These are phyloP conservation scores for Teleogryllus occipitalis DNA, from an alignment of 1,140 invertebrate species.

Conservation along the genomic window DNA sequence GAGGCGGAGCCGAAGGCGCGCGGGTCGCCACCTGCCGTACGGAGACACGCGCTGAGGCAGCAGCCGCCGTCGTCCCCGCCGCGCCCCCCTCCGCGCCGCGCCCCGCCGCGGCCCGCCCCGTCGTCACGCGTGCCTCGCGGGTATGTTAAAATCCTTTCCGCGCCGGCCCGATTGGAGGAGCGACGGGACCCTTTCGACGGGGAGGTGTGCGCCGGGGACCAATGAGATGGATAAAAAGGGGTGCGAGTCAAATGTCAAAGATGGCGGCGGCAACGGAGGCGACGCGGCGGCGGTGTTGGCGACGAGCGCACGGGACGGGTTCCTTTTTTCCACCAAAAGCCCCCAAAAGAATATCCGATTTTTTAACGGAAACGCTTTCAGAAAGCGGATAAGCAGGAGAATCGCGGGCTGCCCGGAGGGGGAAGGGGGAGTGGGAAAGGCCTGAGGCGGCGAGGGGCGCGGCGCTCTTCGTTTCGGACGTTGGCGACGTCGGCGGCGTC, in stretches of 20 bases:
- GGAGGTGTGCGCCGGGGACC: not conserved
- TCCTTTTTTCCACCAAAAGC: not conserved
- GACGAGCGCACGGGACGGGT: not conserved
- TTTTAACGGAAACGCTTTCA: not conserved
- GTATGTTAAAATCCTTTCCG: too few relatives aligned
- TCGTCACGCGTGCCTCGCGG: too few relatives aligned
- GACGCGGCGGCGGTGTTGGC: too few relatives aligned
- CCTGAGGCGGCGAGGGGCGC: not conserved
- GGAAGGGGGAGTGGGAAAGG: not conserved
- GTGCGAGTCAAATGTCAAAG: conserved; percentile 1
- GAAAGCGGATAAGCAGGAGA: not conserved
- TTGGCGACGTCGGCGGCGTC: not conserved
- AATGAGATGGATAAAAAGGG: conserved; percentile 1
- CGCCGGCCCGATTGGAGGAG: not conserved
- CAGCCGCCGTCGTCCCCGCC: too few relatives aligned
- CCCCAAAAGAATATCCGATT: not conserved
- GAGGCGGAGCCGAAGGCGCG: too few relatives aligned
- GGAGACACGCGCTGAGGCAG: too few relatives aligned
- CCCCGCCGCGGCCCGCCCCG: too few relatives aligned
- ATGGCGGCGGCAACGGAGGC: not conserved
- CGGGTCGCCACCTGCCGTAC: too few relatives aligned
- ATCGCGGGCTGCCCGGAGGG: not conserved
- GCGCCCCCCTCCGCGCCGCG: too few relatives aligned
- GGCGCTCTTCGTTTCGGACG: not conserved
- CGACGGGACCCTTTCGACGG: not conserved